These are phyloP conservation scores for Mergus octosetaceus DNA, from an alignment of 2,797 vertebrate species.

Conservation along the genomic window DNA sequence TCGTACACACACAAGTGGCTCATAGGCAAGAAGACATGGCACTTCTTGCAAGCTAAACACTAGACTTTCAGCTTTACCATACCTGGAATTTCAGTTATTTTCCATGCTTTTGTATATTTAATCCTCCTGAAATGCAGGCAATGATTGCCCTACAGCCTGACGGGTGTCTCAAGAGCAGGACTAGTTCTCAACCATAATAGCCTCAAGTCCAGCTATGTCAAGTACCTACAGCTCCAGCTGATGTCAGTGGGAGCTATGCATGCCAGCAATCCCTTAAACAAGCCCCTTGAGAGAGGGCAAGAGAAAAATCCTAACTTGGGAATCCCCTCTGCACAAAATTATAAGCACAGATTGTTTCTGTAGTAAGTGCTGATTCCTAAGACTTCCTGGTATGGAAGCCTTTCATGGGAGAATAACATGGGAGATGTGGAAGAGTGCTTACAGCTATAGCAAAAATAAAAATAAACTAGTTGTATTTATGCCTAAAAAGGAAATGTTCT, in stretches of 20 bases:
- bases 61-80: not conserved
- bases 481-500: not conserved
- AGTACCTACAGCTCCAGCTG: not conserved
- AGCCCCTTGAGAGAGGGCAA: not conserved
- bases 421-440: not conserved
- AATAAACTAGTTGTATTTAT: not conserved
- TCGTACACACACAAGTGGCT: not conserved
- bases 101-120: not conserved
- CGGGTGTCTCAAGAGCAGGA: not conserved
- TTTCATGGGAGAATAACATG: not conserved
- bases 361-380: not conserved
- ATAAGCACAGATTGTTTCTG: not conserved
- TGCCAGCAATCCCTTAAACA: not conserved
- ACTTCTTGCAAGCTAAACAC: not conserved
- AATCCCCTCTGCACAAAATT: not conserved
- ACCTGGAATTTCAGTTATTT: not conserved
- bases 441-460: conserved; percentile 7
- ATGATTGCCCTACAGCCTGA: not conserved
- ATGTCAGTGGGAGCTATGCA: not conserved
- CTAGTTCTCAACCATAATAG: not conserved
- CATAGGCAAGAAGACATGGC: accelerated
- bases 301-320: not conserved
- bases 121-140: not conserved
- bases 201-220: not conserved
- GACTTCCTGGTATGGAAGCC: not conserved